Conservation (phyloP, 2,113 vertebrate species). For the Leucoraja erinaceus region DNA sequence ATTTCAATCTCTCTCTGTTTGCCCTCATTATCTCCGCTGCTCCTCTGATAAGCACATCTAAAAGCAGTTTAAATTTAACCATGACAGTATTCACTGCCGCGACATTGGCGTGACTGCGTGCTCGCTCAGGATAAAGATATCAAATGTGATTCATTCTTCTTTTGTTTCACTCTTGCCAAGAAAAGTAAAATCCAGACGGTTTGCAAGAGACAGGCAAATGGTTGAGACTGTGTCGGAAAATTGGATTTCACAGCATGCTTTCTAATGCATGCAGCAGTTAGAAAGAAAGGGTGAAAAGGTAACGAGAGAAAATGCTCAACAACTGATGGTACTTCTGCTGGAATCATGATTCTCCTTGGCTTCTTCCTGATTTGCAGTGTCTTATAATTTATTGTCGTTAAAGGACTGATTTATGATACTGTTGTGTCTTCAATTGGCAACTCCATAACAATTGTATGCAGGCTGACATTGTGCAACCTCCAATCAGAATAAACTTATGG, state of each 20-base stretch:
- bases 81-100: background rate
- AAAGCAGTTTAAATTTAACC: conserved; percentile 39
- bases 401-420: background rate
- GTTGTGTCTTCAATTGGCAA: background rate
- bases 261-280: background rate
- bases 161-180: conserved; percentile 7
- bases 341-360: background rate
- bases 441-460: background rate
- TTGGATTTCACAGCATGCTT: conserved; percentile 18
- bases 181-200: background rate
- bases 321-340: background rate
- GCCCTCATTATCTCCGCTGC: background rate
- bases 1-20: background rate
- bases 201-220: background rate
- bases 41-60: conserved; percentile 37
- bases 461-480: no score
- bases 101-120: conserved; percentile 39
- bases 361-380: background rate
- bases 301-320: background rate
- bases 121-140: conserved; percentile 29
- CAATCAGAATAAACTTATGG: background rate
- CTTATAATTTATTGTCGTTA: background rate
- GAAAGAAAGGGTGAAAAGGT: background rate
- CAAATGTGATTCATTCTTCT: conserved; percentile 17
- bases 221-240: background rate